phyloP scores from a whole-genome alignment of 2,113 vertebrate species.

The Pavo muticus region DNA sequence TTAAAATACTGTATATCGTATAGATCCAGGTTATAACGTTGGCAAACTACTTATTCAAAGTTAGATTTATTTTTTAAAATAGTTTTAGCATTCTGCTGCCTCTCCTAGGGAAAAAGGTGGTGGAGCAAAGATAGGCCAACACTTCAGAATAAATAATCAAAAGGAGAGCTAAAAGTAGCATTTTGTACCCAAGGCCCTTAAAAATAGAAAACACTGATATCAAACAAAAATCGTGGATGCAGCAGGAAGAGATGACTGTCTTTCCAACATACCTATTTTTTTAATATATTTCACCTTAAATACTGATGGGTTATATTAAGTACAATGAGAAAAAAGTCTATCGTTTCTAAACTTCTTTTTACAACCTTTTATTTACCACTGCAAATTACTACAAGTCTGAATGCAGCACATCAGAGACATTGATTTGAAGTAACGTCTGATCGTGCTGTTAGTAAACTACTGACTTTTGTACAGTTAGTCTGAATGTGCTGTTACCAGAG shows the following conservation, averaged over 20 bases:
- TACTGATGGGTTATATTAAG: not conserved
- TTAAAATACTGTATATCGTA: not conserved
- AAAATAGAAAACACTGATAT: not conserved
- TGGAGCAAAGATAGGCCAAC: not conserved
- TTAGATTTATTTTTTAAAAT: not conserved
- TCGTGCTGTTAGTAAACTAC: not conserved
- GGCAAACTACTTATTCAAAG: not conserved
- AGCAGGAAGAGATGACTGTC: not conserved
- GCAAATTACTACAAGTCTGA: not conserved
- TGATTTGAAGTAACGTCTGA: not conserved
- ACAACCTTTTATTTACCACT: not conserved
- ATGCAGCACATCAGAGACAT: not conserved
- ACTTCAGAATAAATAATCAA: not conserved
- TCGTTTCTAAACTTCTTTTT: not conserved
- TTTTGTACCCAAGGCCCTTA: not conserved
- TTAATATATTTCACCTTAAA: not conserved
- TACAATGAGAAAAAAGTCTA: not conserved
- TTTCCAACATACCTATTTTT: not conserved
- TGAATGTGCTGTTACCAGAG: not conserved
- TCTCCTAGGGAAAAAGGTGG: not conserved
- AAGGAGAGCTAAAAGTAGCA: not conserved
- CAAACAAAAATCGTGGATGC: not conserved
- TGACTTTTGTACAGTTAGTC: not conserved
- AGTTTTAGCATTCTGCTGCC: not conserved
- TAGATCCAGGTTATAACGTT: not conserved